phyloP scores from a whole-genome alignment of 2,888 invertebrate genomes.

The Notodromas monacha region DNA sequence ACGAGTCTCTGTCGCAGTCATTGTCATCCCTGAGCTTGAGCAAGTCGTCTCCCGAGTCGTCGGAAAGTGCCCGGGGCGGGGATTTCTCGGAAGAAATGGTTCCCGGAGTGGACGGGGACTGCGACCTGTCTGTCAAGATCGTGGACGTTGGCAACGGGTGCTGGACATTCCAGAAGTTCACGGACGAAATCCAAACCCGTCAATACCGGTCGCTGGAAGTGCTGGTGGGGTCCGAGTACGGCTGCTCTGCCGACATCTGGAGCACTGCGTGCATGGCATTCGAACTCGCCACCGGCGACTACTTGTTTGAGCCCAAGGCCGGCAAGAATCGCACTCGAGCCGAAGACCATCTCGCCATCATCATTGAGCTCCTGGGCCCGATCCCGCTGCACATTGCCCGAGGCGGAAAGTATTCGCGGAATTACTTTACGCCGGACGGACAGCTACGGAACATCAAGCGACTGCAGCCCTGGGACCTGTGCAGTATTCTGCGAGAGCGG shows the following conservation, averaged over 20 bases:
- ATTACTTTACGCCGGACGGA: too few species aligned
- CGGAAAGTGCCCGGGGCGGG: too few species aligned
- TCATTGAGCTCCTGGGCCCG: slow-evolving; percentile 83
- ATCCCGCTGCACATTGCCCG: slow-evolving; percentile 77
- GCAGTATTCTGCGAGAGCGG: too few species aligned
- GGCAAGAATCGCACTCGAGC: slow-evolving; percentile 85
- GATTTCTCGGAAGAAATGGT: too few species aligned
- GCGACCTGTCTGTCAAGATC: slow-evolving; percentile 15
- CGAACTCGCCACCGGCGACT: slow-evolving; percentile 96
- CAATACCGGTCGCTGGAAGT: slow-evolving; percentile 92
- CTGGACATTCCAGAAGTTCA: slow-evolving; percentile 45
- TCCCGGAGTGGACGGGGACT: background rate
- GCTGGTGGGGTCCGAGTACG: slow-evolving; percentile 75
- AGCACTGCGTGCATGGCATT: slow-evolving; percentile 99
- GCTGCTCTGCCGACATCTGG: slow-evolving; percentile 94
- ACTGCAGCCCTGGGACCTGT: too few species aligned
- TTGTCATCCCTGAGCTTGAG: too few species aligned
- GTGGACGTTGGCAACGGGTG: slow-evolving; percentile 19
- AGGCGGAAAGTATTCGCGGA: slow-evolving; percentile 63
- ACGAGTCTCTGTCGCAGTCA: too few species aligned
- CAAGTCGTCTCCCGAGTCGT: too few species aligned
- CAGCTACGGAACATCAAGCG: too few species aligned
- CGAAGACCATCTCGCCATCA: slow-evolving; percentile 95
- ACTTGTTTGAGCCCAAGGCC: slow-evolving; percentile 91
- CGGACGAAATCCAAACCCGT: slow-evolving; percentile 92